Base-by-base conservation (phyloP, 2,113 vertebrate genomes). In the Mus musculus region DNA sequence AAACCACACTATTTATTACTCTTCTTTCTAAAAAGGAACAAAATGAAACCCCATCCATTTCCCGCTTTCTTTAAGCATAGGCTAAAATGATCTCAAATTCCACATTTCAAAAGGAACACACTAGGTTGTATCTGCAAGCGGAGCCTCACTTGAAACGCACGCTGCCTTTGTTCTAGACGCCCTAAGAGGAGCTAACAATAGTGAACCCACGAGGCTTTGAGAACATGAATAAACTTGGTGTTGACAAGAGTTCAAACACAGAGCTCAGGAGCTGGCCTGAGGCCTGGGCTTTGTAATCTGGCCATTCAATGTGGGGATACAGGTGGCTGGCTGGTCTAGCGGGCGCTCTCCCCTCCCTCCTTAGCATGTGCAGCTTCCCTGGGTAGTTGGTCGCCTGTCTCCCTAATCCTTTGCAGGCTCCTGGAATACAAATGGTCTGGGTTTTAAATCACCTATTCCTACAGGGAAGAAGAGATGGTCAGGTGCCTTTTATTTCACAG, bases 241-340 rank as follows among this genome's bases (percentile, higher is more conserved):
- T 98, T 99, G 98, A 98, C 99, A 98, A 98, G 98, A 98, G 98
- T 98, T 99, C 98, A 99, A 99, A 99, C 94, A 98, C 98, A 95
- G 96, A 91, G 98, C 98, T 98, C 97, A 88, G 97, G 96, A 98
- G 98, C 85, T 98, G 98, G 98, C 98, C 99, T 86, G 89, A 97
- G 98, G 99, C 98, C 98, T 93, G 93, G 97, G 97, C 99, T 99
- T 98, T 99, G 98, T 99, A 98, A 98, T 98, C 98, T 96, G 98
- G 98, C 98, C 98, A 99, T 99, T 99, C 98, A 98, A 98, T 98
- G 89, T 96, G 98, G 98, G 98, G 98, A 98, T 98, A 98, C 98
- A 99, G 99, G 99, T 99, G 98, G 54, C 54, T 54, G 54, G 98
- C 98, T 99, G 98, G 98, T 98, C 98, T 96, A 87, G 95, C 98